Conservation (phyloP, 2,113 vertebrate genomes). For the Galeopterus variegatus region DNA sequence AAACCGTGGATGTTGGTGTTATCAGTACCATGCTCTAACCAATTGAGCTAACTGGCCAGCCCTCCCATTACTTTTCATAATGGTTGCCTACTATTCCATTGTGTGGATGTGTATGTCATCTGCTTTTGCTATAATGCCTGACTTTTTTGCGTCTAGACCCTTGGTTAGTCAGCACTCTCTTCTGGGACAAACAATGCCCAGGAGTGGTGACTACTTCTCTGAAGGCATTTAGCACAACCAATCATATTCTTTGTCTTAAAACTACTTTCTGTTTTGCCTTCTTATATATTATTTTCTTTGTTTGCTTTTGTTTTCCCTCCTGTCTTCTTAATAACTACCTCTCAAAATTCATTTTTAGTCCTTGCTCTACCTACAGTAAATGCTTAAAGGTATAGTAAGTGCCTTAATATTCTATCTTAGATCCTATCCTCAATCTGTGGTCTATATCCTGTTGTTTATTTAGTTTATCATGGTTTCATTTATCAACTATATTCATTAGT, state of each 20-base stretch:
- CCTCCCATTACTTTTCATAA: background rate
- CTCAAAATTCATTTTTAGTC: slow-evolving; percentile 13
- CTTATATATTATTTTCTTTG: background rate
- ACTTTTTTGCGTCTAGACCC: background rate
- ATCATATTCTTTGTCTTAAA: background rate
- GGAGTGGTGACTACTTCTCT: background rate
- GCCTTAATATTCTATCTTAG: background rate
- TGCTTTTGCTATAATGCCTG: slow-evolving; percentile 12
- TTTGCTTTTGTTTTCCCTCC: background rate
- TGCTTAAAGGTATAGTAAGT: background rate
- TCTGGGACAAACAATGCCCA: background rate
- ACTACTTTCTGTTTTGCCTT: background rate
- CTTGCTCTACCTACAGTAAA: background rate
- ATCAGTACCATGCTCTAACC: no score
- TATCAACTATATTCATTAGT: background rate
- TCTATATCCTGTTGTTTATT: background rate
- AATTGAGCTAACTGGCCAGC: no score
- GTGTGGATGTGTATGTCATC: background rate
- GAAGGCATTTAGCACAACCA: background rate
- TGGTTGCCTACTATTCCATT: background rate
- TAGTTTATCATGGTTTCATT: background rate
- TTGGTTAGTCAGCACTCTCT: background rate
- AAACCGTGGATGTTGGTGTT: no score
- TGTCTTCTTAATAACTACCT: background rate
- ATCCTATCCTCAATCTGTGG: background rate